Percentiles rank a stretch among this genome's conserved stretches.
phyloP scores from a whole-genome alignment of 1,140 invertebrate species.

The Tenebrio molitor region DNA sequence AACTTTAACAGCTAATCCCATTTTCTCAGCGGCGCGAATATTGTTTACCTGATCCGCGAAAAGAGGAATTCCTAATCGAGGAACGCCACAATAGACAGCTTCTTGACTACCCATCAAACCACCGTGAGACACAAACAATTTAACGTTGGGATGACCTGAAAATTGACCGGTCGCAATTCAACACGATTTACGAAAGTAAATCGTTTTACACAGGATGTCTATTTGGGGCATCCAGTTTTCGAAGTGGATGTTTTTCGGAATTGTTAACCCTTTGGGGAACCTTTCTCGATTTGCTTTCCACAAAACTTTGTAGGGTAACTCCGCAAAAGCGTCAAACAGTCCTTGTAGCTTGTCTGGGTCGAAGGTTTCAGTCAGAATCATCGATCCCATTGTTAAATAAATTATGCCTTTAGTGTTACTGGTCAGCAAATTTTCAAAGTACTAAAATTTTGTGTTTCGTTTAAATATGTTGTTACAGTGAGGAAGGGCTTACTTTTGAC shows the following conservation, averaged over 20 bases:
- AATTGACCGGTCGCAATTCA: no score
- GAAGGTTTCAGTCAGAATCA: slow-evolving; percentile 64
- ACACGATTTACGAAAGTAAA: slow-evolving; percentile 1
- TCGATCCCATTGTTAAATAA: slow-evolving; percentile 68
- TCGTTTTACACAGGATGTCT: slow-evolving; percentile 73
- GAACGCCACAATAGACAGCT: slow-evolving; percentile 69
- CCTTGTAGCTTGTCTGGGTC: slow-evolving; percentile 59
- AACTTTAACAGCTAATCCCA: slow-evolving; percentile 64
- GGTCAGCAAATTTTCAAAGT: slow-evolving; percentile 57
- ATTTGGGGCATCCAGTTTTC: slow-evolving; percentile 80
- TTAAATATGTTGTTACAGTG: slow-evolving; percentile 31
- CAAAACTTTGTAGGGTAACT: slow-evolving; percentile 73
- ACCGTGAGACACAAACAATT: slow-evolving; percentile 72
- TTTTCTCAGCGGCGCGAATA: slow-evolving; percentile 62
- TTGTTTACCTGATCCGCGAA: slow-evolving; percentile 71
- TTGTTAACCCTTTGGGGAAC: slow-evolving; percentile 59
- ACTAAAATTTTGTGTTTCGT: slow-evolving; percentile 51
- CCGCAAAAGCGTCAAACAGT: slow-evolving; percentile 70
- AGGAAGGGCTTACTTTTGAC: slow-evolving; percentile 49
- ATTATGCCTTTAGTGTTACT: slow-evolving; percentile 64
- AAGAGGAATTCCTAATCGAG: slow-evolving; percentile 71
- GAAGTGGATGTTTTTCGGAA: slow-evolving; percentile 73
- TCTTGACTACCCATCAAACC: slow-evolving; percentile 71
- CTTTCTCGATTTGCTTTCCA: slow-evolving; percentile 73
- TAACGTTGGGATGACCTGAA: slow-evolving; percentile 68